Evolutionary conservation across 35 echinoderm and acorn worm species (phyloP), one percentile per base, ranked within the genome.

Genomic region (Heliocidaris tuberculata): DNA sequence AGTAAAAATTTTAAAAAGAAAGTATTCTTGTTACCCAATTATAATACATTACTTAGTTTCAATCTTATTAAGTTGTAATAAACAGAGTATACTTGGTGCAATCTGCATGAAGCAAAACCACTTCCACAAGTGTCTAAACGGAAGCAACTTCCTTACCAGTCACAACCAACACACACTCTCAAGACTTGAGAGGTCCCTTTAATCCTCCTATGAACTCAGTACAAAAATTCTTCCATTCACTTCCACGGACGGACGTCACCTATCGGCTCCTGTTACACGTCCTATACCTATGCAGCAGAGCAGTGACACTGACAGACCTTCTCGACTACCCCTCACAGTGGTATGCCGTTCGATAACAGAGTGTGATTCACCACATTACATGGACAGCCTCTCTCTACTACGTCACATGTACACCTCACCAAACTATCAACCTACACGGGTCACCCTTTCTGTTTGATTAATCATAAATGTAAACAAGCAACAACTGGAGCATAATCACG

Each of bases 321-420:
- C 52, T 78, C 21, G 15, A 19, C 65, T n/a, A 78, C 21, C 21
- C 65, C 65, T 78, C 4, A 42, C 21, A 78, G 27, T 78, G 65
- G 65, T 78, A 78, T 78, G 65, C 65, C 65, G 65, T 78, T 78
- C 65, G 27, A 78, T n/a, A 78, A 78, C 65, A 78, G 65, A 78
- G 7, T n/a, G 65, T 78, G 65, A 78, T n/a, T 78, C 65, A 78
- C 0, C 65, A n/a, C 7, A 7, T 19, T 19, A n/a, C 17, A 21
- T 4, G 27, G 7, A 24, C 65, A 42, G 35, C 65, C 65, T 78
- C 52, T 56, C 65, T 78, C 21, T n/a, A n/a, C n/a, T n/a, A 78
- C 65, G 65, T 78, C 65, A 78, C 65, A 78, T 27, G 21, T 78
- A 78, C 21, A 78, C 65, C 65, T 78, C 65, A 78, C 65, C 65